Percentiles rank a stretch among this genome's conserved stretches.
Evolutionary conservation across 2,113 vertebrate genomes (phyloP).

Genomic region (Pedionomus torquatus): DNA sequence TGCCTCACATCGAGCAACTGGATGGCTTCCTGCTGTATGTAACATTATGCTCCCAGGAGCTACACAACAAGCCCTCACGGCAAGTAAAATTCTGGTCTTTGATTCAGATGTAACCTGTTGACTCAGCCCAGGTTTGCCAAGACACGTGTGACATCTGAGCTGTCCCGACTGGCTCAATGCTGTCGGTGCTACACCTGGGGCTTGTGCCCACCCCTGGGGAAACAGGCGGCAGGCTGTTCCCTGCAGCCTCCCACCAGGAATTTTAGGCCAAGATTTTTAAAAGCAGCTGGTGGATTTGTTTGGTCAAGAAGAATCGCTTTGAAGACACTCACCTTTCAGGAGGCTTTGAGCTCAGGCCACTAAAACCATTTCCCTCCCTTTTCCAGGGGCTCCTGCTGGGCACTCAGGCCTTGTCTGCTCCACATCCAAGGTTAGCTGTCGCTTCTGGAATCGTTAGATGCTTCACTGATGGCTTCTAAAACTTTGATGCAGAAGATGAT

Average conservation of each 20-base stretch:
- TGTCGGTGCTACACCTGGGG: background rate
- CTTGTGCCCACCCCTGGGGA: rapidly evolving
- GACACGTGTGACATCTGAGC: background rate
- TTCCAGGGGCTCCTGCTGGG: background rate
- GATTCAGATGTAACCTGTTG: background rate
- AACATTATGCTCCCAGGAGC: background rate
- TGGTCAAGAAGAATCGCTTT: background rate
- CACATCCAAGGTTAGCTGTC: background rate
- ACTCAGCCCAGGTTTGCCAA: background rate
- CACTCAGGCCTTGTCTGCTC: rapidly evolving
- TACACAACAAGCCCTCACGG: background rate
- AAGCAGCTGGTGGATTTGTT: background rate
- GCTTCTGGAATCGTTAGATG: background rate
- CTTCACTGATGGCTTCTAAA: background rate
- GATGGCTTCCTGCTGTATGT: background rate
- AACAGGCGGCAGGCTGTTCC: background rate
- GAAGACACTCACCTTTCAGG: rapidly evolving
- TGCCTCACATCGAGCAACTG: background rate
- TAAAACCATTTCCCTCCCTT: background rate
- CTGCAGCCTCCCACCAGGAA: too few species aligned
- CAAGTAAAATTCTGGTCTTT: background rate
- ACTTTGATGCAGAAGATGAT: background rate
- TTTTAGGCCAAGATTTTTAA: background rate
- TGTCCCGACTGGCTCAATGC: rapidly evolving
- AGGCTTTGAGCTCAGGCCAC: background rate